Evolutionary conservation across 2,113 vertebrate genomes (phyloP), one percentile per base, ranked within the genome.

Genomic region (Halichoeres trimaculatus): DNA sequence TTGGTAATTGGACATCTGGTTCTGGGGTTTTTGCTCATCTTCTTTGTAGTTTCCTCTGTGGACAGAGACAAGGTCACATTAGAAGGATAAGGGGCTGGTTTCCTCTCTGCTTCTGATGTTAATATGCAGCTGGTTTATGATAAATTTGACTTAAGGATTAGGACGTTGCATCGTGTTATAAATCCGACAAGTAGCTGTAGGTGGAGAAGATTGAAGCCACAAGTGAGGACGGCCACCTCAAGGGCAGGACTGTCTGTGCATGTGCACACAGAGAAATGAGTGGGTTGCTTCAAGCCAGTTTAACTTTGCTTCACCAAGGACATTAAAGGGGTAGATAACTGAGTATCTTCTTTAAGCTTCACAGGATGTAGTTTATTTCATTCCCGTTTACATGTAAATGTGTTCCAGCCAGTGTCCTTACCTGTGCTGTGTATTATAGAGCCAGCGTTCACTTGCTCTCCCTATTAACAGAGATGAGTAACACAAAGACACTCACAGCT

Each of bases 141-240:
- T 45, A 81, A 30, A 74, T 81, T 67, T 77, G 64, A 76, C 61
- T 81, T 76, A 14, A 74, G 57, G 68, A 59, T 85, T 79, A 74
- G 5, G 71, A 62, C 30, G 30, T 30, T 3, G 0, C 62, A 8
- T 83, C 63, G 74, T 43, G 23, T 61, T 69, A 50, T 63, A 76
- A 74, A 81, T 48, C 71, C 56, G 54, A 22, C 35, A 56, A 64
- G 61, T 68, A 61, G 78, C 64, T 63, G 70, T 41, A n/a, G 51
- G 52, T 40, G 63, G 60, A 71, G 22, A 59, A 51, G 67, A n/a
- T 10, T 20, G 20, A 69, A 77, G 69, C 45, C 78, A 73, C 62
- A 59, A 7, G 78, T 72, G 11, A 40, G 9, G 8, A 10, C 38
- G 11, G 58, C 41, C 22, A 20, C 7, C 4, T 80, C 52, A 74